These are phyloP conservation scores for Brachionus manjavacas DNA, from an alignment of 1,140 invertebrate genomes.

Conservation along the genomic window DNA sequence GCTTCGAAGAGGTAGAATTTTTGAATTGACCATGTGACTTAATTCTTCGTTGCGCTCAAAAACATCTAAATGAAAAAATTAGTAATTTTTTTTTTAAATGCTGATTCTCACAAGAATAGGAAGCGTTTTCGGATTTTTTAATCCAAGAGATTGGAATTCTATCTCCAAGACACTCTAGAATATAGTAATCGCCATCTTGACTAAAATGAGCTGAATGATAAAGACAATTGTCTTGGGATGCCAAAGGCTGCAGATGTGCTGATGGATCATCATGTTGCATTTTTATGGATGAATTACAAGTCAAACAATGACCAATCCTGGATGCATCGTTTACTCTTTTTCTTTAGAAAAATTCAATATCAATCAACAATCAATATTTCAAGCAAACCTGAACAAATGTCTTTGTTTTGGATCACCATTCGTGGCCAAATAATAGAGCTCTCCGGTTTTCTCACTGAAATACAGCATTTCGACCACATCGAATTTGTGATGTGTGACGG, in stretches of 20 bases:
- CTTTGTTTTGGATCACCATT: constrained; percentile 40
- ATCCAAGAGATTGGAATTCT: constrained; percentile 27
- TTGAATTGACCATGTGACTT: neutral
- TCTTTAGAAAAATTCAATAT: neutral
- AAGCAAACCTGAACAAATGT: constrained; percentile 15
- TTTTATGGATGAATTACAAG: constrained; percentile 10
- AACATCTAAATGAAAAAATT: constrained; percentile 18
- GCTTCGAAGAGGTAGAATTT: constrained; percentile 6
- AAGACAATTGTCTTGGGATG: neutral
- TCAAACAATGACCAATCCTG: neutral
- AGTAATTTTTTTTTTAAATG: neutral
- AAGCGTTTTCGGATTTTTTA: neutral
- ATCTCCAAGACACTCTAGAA: constrained; percentile 36
- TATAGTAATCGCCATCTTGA: neutral
- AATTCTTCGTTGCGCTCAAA: neutral
- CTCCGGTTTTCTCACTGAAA: constrained; percentile 20
- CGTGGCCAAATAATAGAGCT: constrained; percentile 38
- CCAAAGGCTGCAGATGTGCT: neutral
- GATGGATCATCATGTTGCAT: constrained; percentile 17
- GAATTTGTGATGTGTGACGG: constrained; percentile 28
- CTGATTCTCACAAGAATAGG: neutral
- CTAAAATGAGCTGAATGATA: constrained; percentile 9
- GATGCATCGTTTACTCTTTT: constrained; percentile 37
- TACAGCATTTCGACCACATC: constrained; percentile 17
- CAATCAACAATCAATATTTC: neutral